Evolutionary conservation across 2,888 invertebrate species (phyloP).

Genomic region (Zele albiditarsus): DNA sequence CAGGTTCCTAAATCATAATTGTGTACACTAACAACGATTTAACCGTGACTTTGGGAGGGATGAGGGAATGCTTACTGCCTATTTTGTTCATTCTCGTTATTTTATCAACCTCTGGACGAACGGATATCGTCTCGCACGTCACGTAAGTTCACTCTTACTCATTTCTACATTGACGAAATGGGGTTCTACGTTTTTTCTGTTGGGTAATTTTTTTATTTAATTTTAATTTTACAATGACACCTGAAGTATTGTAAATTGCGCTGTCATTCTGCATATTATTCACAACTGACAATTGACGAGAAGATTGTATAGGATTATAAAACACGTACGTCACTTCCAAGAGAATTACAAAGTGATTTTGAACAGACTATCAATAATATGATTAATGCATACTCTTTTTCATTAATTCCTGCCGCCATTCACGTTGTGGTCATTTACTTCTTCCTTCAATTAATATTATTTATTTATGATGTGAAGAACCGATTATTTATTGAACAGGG

Average conservation of each 20-base stretch:
- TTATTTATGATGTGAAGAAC: conserved; percentile 25
- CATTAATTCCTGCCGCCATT: too few species aligned
- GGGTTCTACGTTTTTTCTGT: not conserved
- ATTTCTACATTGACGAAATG: not conserved
- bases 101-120: conserved; percentile 58
- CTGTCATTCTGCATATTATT: not conserved
- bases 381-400: too few species aligned
- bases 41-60: conserved; percentile 48
- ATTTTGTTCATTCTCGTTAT: conserved; percentile 61
- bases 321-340: conserved; percentile 18
- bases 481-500: conserved; percentile 73
- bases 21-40: not conserved
- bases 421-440: too few species aligned
- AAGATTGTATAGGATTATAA: conserved; percentile 17
- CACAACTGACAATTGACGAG: not conserved
- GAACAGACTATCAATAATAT: not conserved
- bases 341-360: not conserved
- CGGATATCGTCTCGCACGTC: conserved; percentile 62
- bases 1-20: conserved; percentile 4
- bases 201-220: conserved; percentile 3
- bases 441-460: too few species aligned
- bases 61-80: conserved; percentile 61
- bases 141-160: conserved; percentile 61
- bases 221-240: not conserved
- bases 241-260: not conserved